These are phyloP conservation scores for Tauraco erythrolophus DNA, from an alignment of 2,113 vertebrate genomes.

Conservation along the genomic window DNA sequence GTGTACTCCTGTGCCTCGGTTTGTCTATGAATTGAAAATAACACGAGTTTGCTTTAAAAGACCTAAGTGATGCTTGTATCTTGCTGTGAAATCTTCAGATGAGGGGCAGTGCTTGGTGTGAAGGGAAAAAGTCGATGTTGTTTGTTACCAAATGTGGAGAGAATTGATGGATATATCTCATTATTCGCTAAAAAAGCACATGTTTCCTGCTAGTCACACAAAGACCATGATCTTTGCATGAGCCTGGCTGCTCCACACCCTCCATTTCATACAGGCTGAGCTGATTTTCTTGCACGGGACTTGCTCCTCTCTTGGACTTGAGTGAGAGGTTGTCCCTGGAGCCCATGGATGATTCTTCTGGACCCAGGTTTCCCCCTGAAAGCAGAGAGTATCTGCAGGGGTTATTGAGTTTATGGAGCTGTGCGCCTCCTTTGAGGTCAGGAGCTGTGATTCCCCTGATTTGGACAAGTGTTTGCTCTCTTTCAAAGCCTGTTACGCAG, in stretches of 20 bases:
- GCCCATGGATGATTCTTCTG: accelerated
- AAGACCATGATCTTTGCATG: accelerated
- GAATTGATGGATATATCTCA: not conserved
- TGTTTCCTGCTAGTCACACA: not conserved
- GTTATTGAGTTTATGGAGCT: not conserved
- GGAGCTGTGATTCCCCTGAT: not conserved
- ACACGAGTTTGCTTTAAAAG: accelerated
- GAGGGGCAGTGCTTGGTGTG: not conserved
- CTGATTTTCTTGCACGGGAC: not conserved
- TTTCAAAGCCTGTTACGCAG: not conserved
- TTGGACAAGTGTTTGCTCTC: not conserved
- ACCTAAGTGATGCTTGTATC: not conserved
- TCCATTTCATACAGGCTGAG: accelerated
- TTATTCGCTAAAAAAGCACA: not conserved
- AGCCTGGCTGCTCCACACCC: accelerated
- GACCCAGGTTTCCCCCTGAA: not conserved
- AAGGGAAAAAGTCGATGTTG: accelerated
- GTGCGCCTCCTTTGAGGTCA: not conserved
- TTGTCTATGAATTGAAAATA: not conserved
- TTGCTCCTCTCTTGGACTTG: not conserved
- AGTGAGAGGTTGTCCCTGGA: not conserved
- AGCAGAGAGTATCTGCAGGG: not conserved
- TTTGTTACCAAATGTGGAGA: not conserved
- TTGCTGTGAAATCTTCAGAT: not conserved
- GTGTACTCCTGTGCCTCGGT: not conserved